Conservation (phyloP, 1,140 invertebrate species). For the Amyelois transitella region DNA sequence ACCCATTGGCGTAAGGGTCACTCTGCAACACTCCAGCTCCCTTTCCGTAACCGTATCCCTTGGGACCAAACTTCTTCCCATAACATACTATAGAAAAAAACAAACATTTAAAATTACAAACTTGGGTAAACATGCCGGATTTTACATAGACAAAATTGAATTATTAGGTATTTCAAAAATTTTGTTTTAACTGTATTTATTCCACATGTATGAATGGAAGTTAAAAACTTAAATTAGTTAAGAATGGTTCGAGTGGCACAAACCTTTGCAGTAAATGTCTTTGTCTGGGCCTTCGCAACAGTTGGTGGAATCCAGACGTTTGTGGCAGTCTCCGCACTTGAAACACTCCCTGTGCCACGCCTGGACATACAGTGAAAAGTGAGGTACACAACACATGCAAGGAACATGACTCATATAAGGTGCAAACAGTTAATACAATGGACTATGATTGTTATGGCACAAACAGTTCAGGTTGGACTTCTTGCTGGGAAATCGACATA, state of each 20-base stretch:
- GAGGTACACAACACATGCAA: constrained; percentile 46
- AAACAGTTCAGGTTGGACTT: constrained; percentile 18
- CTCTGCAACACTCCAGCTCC: constrained; percentile 92
- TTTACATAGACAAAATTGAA: neutral
- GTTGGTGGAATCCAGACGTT: constrained; percentile 96
- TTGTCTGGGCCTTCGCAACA: constrained; percentile 96
- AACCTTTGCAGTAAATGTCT: constrained; percentile 98
- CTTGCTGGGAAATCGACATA: constrained; percentile 16
- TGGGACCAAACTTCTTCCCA: constrained; percentile 94
- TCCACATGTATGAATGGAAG: too few species aligned
- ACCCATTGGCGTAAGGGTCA: constrained; percentile 85
- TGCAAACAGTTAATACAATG: constrained; percentile 51
- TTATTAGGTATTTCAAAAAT: neutral
- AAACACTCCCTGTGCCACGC: constrained; percentile 96
- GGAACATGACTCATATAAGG: constrained; percentile 20
- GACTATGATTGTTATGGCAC: constrained; percentile 40
- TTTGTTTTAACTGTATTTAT: too few species aligned
- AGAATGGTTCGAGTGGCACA: constrained; percentile 36
- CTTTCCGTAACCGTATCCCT: constrained; percentile 95
- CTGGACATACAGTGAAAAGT: constrained; percentile 73
- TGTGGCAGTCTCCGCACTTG: constrained; percentile 94
- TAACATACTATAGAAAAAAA: constrained; percentile 86
- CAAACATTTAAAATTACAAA: constrained; percentile 31
- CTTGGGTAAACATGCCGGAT: constrained; percentile 22
- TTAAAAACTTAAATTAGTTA: neutral